Percentiles rank a stretch among this genome's conserved stretches.
Evolutionary conservation across 2,113 vertebrate species (phyloP).

Genomic region (Phodopus roborovskii): DNA sequence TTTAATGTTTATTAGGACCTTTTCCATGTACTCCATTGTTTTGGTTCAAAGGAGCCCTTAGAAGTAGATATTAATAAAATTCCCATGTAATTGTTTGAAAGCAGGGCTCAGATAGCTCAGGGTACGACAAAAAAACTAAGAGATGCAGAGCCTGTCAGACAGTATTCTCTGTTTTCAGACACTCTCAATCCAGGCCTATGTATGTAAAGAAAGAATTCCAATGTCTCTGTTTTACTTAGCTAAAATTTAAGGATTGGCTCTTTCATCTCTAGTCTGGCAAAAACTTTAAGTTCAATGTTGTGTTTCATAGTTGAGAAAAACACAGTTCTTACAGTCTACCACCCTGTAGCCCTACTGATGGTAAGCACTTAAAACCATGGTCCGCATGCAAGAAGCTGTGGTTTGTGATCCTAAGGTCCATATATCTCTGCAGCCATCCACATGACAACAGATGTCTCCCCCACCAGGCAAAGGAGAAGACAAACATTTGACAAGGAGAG

Average conservation of each 20-base stretch:
- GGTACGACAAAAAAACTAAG: background rate
- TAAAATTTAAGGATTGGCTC: background rate
- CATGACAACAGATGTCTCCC: background rate
- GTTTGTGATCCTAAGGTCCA: fast-evolving
- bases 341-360: background rate
- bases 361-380: background rate
- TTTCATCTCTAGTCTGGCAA: background rate
- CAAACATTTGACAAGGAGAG: background rate
- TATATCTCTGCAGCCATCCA: fast-evolving
- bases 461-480: background rate
- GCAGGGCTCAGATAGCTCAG: background rate
- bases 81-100: background rate
- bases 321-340: background rate
- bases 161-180: background rate
- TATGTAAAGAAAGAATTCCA: background rate
- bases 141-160: background rate
- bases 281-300: background rate
- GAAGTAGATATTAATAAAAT: slow-evolving; percentile 41
- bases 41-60: background rate
- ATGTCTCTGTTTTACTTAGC: background rate
- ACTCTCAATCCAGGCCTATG: background rate
- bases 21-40: slow-evolving; percentile 5
- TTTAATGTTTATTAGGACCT: slow-evolving; percentile 55
- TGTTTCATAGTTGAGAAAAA: slow-evolving; percentile 28
- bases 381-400: background rate